These are phyloP conservation scores for Carcinoscorpius rotundicauda DNA, from an alignment of 1,140 invertebrate genomes.

Conservation along the genomic window DNA sequence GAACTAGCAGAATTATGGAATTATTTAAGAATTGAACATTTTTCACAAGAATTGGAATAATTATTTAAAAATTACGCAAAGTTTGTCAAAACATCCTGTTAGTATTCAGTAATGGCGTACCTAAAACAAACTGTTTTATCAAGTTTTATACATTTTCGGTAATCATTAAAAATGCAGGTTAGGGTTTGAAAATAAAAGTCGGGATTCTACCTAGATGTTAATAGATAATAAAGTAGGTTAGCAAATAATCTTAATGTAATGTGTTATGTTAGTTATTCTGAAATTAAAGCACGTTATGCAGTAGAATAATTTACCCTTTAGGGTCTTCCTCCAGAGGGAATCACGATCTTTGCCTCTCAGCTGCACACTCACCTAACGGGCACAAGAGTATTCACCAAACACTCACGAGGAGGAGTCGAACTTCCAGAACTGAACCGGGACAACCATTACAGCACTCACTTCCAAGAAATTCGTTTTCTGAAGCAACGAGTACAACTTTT, in stretches of 20 bases:
- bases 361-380: conserved; percentile 94
- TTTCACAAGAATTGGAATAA: no score
- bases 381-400: conserved; percentile 64
- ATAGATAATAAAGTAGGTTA: no score
- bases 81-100: no score
- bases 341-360: conserved; percentile 89
- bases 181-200: no score
- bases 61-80: no score
- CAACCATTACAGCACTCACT: conserved; percentile 94
- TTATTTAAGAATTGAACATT: no score
- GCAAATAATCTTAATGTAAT: no score
- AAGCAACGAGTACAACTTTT: conserved; percentile 62
- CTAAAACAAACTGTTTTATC: no score
- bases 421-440: conserved; percentile 77
- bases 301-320: conserved; percentile 28
- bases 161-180: no score
- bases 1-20: no score
- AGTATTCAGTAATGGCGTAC: no score
- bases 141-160: no score
- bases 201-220: not conserved
- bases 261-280: conserved; percentile 7
- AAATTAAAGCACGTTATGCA: conserved; percentile 18
- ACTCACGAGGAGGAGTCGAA: conserved; percentile 58
- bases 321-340: conserved; percentile 69
- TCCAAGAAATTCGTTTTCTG: conserved; percentile 88